phyloP scores from a whole-genome alignment of 1,140 invertebrate genomes.

The Drosophila insularis region DNA sequence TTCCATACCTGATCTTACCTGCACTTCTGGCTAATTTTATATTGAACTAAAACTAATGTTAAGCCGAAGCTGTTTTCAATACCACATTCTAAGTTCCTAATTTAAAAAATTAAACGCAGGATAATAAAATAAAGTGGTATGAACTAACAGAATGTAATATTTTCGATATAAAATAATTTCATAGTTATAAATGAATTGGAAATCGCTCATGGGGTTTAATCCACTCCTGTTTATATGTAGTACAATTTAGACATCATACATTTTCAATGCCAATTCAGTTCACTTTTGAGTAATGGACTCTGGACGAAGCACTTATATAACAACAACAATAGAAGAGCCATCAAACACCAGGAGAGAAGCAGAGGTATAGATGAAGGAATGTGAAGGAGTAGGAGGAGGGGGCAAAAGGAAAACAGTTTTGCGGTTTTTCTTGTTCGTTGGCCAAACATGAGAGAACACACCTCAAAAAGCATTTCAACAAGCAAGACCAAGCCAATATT shows the following conservation, averaged over 20 bases:
- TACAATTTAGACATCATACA: conserved; percentile 24
- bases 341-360: conserved; percentile 2
- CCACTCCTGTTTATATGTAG: background rate
- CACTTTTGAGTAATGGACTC: conserved; percentile 63
- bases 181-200: no score
- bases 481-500: conserved; percentile 69
- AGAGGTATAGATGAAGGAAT: background rate
- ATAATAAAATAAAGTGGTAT: no score
- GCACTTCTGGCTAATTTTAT: no score
- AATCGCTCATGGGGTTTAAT: background rate
- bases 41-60: no score
- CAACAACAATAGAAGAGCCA: conserved; percentile 31
- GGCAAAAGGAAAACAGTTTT: conserved; percentile 20
- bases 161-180: no score
- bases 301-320: conserved; percentile 39
- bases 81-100: no score
- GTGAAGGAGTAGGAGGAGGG: background rate
- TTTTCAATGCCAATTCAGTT: conserved; percentile 50
- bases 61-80: no score
- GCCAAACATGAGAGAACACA: conserved; percentile 71
- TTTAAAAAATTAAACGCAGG: no score
- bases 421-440: conserved; percentile 46
- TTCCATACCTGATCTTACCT: no score
- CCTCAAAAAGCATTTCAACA: conserved; percentile 63
- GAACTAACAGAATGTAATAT: no score